Percentiles rank a stretch among this genome's conserved stretches.
These are phyloP conservation scores for Catharus bicknelli DNA, from an alignment of 2,113 vertebrate species.

Conservation along the genomic window DNA sequence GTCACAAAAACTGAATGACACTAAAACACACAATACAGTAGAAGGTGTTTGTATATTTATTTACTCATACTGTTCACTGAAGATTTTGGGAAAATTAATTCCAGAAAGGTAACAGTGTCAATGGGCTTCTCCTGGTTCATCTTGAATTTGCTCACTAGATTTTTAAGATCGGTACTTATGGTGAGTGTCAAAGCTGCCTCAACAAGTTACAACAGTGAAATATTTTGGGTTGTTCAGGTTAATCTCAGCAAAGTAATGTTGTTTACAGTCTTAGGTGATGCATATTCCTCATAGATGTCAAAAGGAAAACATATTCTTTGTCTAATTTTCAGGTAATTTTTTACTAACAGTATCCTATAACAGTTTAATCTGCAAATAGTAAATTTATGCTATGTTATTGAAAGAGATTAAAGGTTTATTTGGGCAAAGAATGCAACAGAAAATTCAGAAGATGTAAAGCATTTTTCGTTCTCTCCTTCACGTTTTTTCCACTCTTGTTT, in stretches of 20 bases:
- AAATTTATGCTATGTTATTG: conserved; percentile 14
- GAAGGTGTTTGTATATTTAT: not conserved
- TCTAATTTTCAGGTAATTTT: not conserved
- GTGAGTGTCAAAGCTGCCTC: not conserved
- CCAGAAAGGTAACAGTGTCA: not conserved
- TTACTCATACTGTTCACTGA: not conserved
- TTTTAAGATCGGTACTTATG: not conserved
- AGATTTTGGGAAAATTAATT: not conserved
- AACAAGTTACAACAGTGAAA: not conserved
- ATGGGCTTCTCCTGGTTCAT: not conserved
- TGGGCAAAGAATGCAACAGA: not conserved
- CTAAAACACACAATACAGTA: not conserved
- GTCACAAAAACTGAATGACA: conserved; percentile 12
- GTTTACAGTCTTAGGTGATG: not conserved
- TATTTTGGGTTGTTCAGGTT: not conserved
- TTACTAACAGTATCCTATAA: not conserved
- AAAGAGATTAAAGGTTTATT: conserved; percentile 9
- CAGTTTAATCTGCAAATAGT: not conserved
- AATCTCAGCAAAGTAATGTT: conserved; percentile 13
- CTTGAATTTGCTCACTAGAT: not conserved
- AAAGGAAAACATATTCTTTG: conserved; percentile 4
- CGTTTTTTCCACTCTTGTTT: not conserved
- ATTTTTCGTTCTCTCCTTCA: not conserved
- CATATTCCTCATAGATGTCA: not conserved
- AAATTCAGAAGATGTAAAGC: not conserved